These are phyloP conservation scores for Neria commutata DNA, from an alignment of 2,888 invertebrate genomes.

Conservation along the genomic window DNA sequence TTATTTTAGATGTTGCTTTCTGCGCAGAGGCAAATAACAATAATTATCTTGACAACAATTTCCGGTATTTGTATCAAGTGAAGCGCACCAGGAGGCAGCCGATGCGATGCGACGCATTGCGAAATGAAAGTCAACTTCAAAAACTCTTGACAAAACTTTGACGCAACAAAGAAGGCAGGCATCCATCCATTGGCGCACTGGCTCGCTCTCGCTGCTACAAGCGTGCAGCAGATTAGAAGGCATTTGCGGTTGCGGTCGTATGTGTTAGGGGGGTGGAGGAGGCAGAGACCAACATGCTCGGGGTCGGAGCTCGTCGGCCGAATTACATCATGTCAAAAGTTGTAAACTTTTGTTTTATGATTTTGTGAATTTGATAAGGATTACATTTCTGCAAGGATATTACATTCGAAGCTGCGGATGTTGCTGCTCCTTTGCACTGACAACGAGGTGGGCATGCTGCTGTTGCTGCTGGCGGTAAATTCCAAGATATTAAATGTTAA, in stretches of 20 bases:
- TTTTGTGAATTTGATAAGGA: conserved; percentile 47
- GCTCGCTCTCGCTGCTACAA: no score
- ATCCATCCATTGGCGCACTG: background rate
- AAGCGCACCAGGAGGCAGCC: conserved; percentile 40
- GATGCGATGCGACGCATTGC: conserved; percentile 8
- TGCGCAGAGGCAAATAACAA: conserved; percentile 56
- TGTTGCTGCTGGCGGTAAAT: conserved; percentile 13
- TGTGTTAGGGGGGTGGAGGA: no score
- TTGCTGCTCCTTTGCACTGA: background rate
- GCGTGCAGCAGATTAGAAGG: background rate
- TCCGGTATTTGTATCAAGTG: conserved; percentile 60
- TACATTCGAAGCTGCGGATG: no score
- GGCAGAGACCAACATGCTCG: no score
- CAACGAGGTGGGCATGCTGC: background rate
- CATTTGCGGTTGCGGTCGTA: background rate
- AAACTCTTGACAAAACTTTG: conserved; percentile 24
- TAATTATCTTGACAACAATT: conserved; percentile 63
- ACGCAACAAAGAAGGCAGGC: no score
- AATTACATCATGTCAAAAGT: conserved; percentile 48
- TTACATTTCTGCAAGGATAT: background rate
- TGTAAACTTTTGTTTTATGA: conserved; percentile 47
- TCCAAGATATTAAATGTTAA: conserved; percentile 50
- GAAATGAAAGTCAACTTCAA: conserved; percentile 33
- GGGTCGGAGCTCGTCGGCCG: background rate
- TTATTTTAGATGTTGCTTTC: conserved; percentile 13